phyloP scores from a whole-genome alignment of 2,888 invertebrate genomes.

The Camptogramma bilineatum region DNA sequence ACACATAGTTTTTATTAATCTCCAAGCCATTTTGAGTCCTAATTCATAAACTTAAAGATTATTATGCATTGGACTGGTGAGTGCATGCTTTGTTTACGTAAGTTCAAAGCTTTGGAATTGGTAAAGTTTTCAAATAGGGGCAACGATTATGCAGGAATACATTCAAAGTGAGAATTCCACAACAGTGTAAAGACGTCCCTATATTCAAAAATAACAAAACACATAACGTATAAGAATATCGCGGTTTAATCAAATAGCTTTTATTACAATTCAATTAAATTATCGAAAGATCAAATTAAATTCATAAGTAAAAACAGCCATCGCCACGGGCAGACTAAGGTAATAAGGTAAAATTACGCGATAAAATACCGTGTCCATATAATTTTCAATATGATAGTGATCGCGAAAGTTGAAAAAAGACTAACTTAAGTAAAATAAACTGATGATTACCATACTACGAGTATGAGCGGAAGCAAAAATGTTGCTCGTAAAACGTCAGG shows the following conservation, averaged over 20 bases:
- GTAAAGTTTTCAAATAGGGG: slow-evolving; percentile 21
- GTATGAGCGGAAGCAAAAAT: too few species aligned
- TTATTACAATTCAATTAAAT: too few species aligned
- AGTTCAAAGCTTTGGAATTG: slow-evolving; percentile 10
- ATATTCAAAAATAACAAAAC: not conserved
- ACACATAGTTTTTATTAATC: not conserved
- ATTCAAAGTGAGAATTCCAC: slow-evolving; percentile 7
- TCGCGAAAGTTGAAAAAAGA: too few species aligned
- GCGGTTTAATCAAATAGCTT: not conserved
- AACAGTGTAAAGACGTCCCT: not conserved
- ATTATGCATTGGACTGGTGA: not conserved
- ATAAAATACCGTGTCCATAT: too few species aligned
- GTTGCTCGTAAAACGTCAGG: too few species aligned
- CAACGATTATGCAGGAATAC: slow-evolving; percentile 6
- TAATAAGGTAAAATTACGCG: too few species aligned
- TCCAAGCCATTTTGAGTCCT: not conserved
- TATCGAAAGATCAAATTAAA: too few species aligned
- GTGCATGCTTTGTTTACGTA: slow-evolving; percentile 3
- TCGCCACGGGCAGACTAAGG: too few species aligned
- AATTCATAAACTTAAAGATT: not conserved
- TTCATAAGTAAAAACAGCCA: too few species aligned
- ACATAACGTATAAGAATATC: not conserved
- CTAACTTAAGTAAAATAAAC: too few species aligned
- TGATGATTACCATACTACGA: too few species aligned
- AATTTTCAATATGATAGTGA: too few species aligned